Base-by-base conservation (phyloP, 2,797 vertebrate species). In the Microtus agrestis region DNA sequence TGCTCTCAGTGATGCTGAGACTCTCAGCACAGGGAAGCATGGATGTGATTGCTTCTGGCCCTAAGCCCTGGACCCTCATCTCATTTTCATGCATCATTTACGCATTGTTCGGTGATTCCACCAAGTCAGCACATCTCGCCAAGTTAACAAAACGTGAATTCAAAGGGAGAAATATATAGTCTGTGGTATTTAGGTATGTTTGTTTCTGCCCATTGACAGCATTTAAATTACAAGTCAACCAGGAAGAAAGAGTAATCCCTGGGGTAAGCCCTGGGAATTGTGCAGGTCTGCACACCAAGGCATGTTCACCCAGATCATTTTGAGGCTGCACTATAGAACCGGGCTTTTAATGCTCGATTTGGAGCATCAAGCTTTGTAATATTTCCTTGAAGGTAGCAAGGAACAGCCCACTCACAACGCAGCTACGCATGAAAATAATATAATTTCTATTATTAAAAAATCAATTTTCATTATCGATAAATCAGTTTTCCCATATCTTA, bases 81-180 rank as follows among this genome's bases (percentile, higher is more conserved):
- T 96, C 29, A 17, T 95, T 97, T 97, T 96, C 87, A 91, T 91
- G 96, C 67, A 76, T 95, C 34, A 2, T 43, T 96, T 97, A 74
- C 56, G 89, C 90, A 40, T 89, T 37, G n/a, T 67, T 77, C 65
- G 31, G 59, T 23, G 86, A 93, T 96, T 94, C 37, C 61, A 6
- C 34, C 0, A 86, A 95, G 77, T 69, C 87, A 88, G 85, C 95
- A 46, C 23, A 76, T 95, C 73, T 15, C 29, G 21, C 27, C 80
- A 91, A 48, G 15, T 91, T 91, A 94, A 85, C 65, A 40, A 77
- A 90, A 97, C 92, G 31, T n/a, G 21, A 96, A 31, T 76, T 77
- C 1, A 14, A 91, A 96, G 78, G 65, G 82, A 95, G 10, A 46
- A 87, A 93, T 71, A 71, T 15, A 21, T 0, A 43, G 76, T 85